Base-by-base conservation (phyloP, 2,113 vertebrate genomes). In the Tyrannus savana region DNA sequence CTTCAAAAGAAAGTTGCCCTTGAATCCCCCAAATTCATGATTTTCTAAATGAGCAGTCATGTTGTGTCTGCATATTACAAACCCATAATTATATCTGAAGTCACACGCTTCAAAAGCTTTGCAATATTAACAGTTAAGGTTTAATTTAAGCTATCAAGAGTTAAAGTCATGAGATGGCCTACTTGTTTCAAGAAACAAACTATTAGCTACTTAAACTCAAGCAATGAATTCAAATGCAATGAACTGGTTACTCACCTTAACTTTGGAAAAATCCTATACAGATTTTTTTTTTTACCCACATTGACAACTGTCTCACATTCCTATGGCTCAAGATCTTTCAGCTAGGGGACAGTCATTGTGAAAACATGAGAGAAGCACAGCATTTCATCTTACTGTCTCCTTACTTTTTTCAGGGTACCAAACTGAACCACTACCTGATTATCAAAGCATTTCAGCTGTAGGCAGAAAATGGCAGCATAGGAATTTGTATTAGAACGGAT, bases 1-100 rank as follows among this genome's bases (percentile, higher is more conserved):
- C 95, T 95, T 94, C 95, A 96, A 93, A 91, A 84, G 77, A 86
- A 80, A 94, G 80, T 35, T 90, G 80, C 71, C 60, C 90, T 91
- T 90, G 84, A 93, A 96, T 80, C 94, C 87, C 88, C 62, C 79
- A 92, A 87, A 94, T 46, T 30, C 66, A 80, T 67, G 74, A 67
- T 81, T 77, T 69, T 94, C 89, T 72, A 69, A 89, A 73, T 46
- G 44, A 93, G 55, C 73, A 92, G 49, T 90, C 71, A 42, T 53
- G 90, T 79, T 84, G 50, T 71, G 41, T 66, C 78, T 88, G 37
- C 41, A 13, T 17, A 50, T 71, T 75, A 24, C 55, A 95, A 87
- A 76, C 58, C 82, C 7, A 0, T 66, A 87, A 93, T 92, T 89
- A 84, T 16, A 73, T 39, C 69, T 93, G 87, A 90, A 80, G 82